A percentile compares a stretch with the other conserved stretches of the same genome.
Conservation (phyloP, 2,797 vertebrate genomes). For the Propithecus perrieri region DNA sequence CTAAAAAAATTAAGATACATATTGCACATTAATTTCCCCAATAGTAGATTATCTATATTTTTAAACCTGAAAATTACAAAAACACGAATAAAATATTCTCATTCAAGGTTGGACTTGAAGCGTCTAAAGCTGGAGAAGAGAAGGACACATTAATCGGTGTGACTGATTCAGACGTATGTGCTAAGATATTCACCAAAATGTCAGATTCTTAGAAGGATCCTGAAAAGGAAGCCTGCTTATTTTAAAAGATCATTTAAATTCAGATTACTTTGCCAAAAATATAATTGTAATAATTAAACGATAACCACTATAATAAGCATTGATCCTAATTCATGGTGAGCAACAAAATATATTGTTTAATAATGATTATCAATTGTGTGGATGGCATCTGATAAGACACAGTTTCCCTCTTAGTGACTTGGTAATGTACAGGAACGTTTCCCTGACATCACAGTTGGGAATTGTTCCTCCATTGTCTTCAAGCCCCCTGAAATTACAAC, state of each 20-base stretch:
- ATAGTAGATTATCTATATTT: not conserved
- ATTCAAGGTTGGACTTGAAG: not conserved
- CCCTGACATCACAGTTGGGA: not conserved
- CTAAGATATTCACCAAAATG: not conserved
- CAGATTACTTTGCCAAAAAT: not conserved
- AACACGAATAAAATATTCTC: not conserved
- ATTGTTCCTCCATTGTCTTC: not conserved
- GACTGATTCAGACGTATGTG: not conserved
- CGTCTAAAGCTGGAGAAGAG: not conserved
- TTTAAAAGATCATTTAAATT: slow-evolving; percentile 28
- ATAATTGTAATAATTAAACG: not conserved
- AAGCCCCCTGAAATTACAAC: not conserved
- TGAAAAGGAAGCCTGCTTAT: not conserved
- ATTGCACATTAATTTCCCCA: not conserved
- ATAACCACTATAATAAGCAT: not conserved
- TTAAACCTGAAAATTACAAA: not conserved
- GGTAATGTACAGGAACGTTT: not conserved
- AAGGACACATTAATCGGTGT: not conserved
- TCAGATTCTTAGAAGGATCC: not conserved
- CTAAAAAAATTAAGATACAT: not conserved
- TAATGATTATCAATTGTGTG: not conserved
- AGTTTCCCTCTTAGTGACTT: not conserved
- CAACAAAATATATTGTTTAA: not conserved
- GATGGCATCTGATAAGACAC: not conserved
- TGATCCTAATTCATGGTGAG: not conserved